These are phyloP conservation scores for Anarhynchus alexandrinus DNA, from an alignment of 2,113 vertebrate genomes.

Conservation along the genomic window DNA sequence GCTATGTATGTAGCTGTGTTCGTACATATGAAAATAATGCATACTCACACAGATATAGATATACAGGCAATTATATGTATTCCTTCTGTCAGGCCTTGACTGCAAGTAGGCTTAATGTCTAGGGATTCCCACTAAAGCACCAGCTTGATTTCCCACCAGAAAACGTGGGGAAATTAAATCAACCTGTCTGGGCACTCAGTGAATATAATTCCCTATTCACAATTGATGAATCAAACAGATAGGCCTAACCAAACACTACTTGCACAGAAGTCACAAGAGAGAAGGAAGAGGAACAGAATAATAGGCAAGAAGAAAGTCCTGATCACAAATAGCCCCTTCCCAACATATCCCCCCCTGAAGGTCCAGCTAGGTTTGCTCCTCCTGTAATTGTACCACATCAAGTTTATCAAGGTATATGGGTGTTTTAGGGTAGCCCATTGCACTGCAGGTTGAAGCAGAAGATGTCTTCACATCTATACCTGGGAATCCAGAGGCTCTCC, in stretches of 20 bases:
- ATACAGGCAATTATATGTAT: background rate
- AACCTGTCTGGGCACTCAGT: slow-evolving; percentile 19
- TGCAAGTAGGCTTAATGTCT: background rate
- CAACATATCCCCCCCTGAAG: fast-evolving
- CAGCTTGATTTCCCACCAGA: slow-evolving; percentile 59
- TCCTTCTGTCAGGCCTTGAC: background rate
- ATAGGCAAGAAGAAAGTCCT: background rate
- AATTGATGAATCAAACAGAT: slow-evolving; percentile 33
- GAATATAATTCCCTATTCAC: slow-evolving; percentile 40
- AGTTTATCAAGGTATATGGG: background rate
- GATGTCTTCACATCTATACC: background rate
- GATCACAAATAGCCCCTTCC: background rate
- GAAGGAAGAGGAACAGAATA: background rate
- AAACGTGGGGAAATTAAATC: slow-evolving; percentile 52
- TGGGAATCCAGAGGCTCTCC: background rate
- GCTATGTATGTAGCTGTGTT: background rate
- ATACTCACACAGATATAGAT: background rate
- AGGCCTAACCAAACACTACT: slow-evolving; percentile 16
- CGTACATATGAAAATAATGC: background rate
- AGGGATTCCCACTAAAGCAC: slow-evolving; percentile 33
- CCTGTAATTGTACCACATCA: background rate
- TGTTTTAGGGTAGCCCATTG: background rate
- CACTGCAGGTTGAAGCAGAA: background rate
- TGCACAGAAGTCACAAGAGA: background rate
- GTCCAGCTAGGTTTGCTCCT: background rate